These are phyloP conservation scores for Sipha flava DNA, from an alignment of 1,140 invertebrate species.

Conservation along the genomic window DNA sequence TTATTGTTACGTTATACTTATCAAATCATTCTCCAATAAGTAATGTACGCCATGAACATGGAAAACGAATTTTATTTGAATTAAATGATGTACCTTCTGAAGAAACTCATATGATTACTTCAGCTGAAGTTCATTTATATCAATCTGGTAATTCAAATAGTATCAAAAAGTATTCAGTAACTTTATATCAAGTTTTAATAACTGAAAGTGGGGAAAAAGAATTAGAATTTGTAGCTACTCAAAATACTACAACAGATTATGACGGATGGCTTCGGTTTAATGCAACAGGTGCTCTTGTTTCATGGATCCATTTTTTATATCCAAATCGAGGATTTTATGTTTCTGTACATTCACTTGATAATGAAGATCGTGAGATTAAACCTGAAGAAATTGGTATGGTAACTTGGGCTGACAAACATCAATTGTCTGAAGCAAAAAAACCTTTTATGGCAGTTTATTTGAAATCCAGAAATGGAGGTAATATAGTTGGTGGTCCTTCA, in stretches of 20 bases:
- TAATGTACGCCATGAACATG: conserved; percentile 68
- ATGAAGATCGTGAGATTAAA: conserved; percentile 65
- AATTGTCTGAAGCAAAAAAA: conserved; percentile 67
- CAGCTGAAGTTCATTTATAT: conserved; percentile 76
- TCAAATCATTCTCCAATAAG: conserved; percentile 67
- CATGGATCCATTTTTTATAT: conserved; percentile 67
- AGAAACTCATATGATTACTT: conserved; percentile 59
- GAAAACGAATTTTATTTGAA: conserved; percentile 84
- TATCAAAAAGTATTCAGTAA: conserved; percentile 46
- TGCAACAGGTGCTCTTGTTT: conserved; percentile 59
- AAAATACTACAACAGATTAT: conserved; percentile 53
- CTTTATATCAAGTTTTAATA: conserved; percentile 51
- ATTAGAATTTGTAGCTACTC: conserved; percentile 56
- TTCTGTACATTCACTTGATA: conserved; percentile 61
- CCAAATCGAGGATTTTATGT: conserved; percentile 84
- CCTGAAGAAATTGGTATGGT: conserved; percentile 76
- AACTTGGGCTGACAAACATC: conserved; percentile 49
- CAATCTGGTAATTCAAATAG: conserved; percentile 46
- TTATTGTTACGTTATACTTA: conserved; percentile 75
- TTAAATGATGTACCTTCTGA: conserved; percentile 69
- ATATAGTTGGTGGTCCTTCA: conserved; percentile 46
- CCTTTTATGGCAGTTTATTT: conserved; percentile 84
- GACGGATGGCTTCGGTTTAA: conserved; percentile 74
- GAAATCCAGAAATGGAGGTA: conserved; percentile 51
- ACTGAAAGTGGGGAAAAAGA: conserved; percentile 50